Conservation (phyloP, 2,113 vertebrate genomes). For the Alethe castanea region DNA sequence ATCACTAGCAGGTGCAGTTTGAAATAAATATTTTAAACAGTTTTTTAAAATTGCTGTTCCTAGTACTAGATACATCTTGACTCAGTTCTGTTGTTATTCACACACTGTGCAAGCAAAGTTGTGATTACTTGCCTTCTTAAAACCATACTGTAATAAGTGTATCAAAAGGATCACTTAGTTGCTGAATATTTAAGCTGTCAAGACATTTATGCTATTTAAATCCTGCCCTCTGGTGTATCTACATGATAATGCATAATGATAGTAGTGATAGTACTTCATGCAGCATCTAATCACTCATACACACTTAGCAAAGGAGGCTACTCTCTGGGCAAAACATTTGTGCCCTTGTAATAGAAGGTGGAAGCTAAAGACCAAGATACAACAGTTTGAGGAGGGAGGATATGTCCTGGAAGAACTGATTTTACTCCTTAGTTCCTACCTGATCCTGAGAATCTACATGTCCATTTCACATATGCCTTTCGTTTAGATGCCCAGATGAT, state of each 20-base stretch:
- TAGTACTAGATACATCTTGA: background rate
- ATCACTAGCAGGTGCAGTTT: background rate
- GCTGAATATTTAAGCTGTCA: background rate
- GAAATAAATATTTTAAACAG: background rate
- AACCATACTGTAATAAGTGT: background rate
- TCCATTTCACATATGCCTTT: background rate
- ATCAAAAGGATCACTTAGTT: background rate
- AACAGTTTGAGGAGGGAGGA: background rate
- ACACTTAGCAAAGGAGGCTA: background rate
- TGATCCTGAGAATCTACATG: background rate
- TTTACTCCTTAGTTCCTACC: background rate
- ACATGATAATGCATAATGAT: background rate
- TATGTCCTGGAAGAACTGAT: background rate
- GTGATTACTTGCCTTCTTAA: background rate
- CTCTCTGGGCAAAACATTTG: background rate
- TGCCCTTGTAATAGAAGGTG: background rate
- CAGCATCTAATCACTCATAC: background rate
- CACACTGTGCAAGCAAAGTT: background rate
- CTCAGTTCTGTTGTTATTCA: background rate
- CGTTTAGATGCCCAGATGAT: background rate
- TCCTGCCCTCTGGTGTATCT: constrained; percentile 49
- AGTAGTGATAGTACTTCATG: background rate
- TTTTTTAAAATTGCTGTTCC: background rate
- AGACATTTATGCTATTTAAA: background rate
- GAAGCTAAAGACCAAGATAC: background rate